Percentiles rank a stretch among this genome's conserved stretches.
Evolutionary conservation across 1,140 invertebrate species (phyloP).

Genomic region (Teleopsis dalmanni): DNA sequence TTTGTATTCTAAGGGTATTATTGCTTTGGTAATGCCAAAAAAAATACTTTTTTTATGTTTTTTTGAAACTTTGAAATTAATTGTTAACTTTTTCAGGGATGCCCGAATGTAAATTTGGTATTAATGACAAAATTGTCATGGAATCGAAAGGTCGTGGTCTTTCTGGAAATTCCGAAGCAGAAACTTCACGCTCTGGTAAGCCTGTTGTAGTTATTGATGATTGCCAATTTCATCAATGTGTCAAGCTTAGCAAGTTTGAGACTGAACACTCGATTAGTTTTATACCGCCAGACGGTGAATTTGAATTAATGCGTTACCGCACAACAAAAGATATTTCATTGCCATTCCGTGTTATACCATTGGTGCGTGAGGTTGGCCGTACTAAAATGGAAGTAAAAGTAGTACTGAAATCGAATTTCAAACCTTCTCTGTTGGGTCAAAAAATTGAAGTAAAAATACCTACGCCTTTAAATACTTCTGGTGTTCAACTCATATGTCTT

Average conservation of each 20-base stretch:
- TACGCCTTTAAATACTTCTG: constrained; percentile 96
- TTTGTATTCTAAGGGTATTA: neutral
- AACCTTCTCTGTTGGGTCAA: constrained; percentile 94
- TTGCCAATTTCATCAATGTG: constrained; percentile 99
- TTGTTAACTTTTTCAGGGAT: constrained; percentile 59
- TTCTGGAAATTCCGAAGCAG: constrained; percentile 67
- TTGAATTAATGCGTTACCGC: constrained; percentile 99
- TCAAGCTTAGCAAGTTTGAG: constrained; percentile 99
- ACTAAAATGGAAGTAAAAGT: constrained; percentile 99
- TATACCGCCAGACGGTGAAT: constrained; percentile 99
- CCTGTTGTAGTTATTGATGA: constrained; percentile 98
- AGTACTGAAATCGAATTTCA: constrained; percentile 99
- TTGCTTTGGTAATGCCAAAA: too few species aligned
- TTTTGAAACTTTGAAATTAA: neutral
- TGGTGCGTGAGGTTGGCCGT: constrained; percentile 94
- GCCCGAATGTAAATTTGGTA: constrained; percentile 99
- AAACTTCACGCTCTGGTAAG: constrained; percentile 80
- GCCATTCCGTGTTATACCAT: constrained; percentile 97
- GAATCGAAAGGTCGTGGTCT: constrained; percentile 83
- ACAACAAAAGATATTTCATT: constrained; percentile 99
- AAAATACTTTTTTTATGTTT: neutral
- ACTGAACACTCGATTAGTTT: constrained; percentile 99
- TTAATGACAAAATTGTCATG: constrained; percentile 99
- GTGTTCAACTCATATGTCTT: constrained; percentile 96
- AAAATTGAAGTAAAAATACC: constrained; percentile 99